Conservation (phyloP, 2,797 vertebrate genomes). For the Salmo trutta region DNA sequence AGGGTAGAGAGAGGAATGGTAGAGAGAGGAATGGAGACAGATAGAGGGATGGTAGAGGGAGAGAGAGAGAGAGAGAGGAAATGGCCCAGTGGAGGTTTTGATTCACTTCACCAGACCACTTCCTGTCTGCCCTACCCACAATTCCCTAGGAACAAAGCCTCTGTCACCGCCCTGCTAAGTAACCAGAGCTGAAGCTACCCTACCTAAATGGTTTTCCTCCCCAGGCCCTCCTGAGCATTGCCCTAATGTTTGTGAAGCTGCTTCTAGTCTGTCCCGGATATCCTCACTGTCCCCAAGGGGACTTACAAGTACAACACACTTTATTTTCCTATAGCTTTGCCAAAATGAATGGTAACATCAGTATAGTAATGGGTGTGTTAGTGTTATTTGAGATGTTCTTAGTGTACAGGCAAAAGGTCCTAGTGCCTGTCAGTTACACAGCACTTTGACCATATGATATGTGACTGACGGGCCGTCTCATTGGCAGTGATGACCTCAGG, state of each 20-base stretch:
- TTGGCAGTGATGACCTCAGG: neutral
- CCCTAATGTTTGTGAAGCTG: constrained; percentile 72
- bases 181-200: constrained; percentile 58
- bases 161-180: constrained; percentile 49
- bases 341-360: constrained; percentile 41
- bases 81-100: constrained; percentile 55
- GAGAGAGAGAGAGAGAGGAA: constrained; percentile 44
- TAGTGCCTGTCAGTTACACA: constrained; percentile 52
- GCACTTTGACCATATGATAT: constrained; percentile 15
- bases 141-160: constrained; percentile 53
- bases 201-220: constrained; percentile 46
- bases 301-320: constrained; percentile 47
- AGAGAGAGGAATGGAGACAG: neutral
- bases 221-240: constrained; percentile 45
- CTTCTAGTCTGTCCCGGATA: constrained; percentile 69
- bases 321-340: constrained; percentile 24
- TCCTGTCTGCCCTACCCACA: constrained; percentile 62
- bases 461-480: neutral
- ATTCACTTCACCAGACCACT: constrained; percentile 66
- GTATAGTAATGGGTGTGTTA: constrained; percentile 53
- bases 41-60: neutral
- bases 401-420: constrained; percentile 54
- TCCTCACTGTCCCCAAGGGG: constrained; percentile 61
- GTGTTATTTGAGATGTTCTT: constrained; percentile 43
- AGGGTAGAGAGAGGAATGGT: neutral